Evolutionary conservation across 2,888 invertebrate species (phyloP).

Genomic region (Unio delphinus): DNA sequence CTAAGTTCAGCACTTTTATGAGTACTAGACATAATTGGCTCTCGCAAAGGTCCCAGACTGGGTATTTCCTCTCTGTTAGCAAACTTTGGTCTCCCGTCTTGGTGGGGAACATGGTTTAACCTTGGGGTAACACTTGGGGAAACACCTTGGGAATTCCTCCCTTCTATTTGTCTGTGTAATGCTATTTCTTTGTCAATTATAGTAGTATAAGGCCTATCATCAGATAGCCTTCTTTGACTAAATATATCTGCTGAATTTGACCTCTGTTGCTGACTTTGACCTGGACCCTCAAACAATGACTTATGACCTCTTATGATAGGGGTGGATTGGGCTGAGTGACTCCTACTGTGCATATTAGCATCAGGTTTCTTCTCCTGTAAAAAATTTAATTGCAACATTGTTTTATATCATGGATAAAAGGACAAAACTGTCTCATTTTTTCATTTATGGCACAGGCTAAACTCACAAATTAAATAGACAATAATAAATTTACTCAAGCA

Average conservation of each 20-base stretch:
- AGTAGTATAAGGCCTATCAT: conserved; percentile 39
- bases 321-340: too few species aligned
- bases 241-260: not conserved
- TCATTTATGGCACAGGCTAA: too few species aligned
- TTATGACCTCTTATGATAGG: not conserved
- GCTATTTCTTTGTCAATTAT: conserved; percentile 53
- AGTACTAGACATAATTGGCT: conserved; percentile 62
- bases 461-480: too few species aligned
- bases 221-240: not conserved
- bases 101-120: not conserved
- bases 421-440: too few species aligned
- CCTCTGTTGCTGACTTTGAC: not conserved
- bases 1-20: conserved; percentile 58
- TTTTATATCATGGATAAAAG: too few species aligned
- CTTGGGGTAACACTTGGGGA: conserved; percentile 8
- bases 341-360: too few species aligned
- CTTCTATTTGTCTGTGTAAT: conserved; percentile 29
- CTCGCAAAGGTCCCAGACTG: conserved; percentile 41
- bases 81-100: conserved; percentile 26
- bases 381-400: too few species aligned
- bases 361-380: too few species aligned
- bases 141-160: conserved; percentile 17
- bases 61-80: conserved; percentile 24
- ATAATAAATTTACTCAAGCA: too few species aligned
- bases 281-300: not conserved